Percentiles rank a stretch among this genome's conserved stretches.
phyloP scores from a whole-genome alignment of 2,888 invertebrate genomes.

The Poecilus cupreus region DNA sequence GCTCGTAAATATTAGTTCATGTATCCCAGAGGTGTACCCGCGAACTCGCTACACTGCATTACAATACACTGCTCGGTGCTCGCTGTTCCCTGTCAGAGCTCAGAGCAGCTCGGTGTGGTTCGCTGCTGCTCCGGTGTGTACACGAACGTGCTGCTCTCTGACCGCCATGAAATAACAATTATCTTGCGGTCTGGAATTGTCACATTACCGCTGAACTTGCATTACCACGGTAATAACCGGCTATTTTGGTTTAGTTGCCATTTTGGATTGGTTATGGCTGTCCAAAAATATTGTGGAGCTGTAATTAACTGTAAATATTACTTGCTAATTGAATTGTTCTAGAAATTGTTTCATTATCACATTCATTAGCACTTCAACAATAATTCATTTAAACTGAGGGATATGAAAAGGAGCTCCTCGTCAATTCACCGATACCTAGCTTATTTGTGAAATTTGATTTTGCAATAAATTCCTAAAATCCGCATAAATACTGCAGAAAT shows the following conservation, averaged over 20 bases:
- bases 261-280: not conserved
- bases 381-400: too few species aligned
- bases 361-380: too few species aligned
- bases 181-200: constrained; percentile 54
- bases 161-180: constrained; percentile 56
- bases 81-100: not conserved
- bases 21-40: constrained; percentile 50
- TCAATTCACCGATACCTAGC: too few species aligned
- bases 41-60: constrained; percentile 1
- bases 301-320: not conserved
- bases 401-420: too few species aligned
- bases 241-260: not conserved
- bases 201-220: constrained; percentile 44
- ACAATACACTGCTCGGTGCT: not conserved
- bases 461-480: too few species aligned
- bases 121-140: not conserved
- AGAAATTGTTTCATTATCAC: not conserved
- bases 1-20: constrained; percentile 58
- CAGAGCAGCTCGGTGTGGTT: not conserved
- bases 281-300: not conserved
- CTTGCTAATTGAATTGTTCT: not conserved
- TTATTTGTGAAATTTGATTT: too few species aligned
- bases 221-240: constrained; percentile 11
- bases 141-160: constrained; percentile 22
- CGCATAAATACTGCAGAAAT: too few species aligned